Evolutionary conservation across 2,113 vertebrate genomes (phyloP), one percentile per base, ranked within the genome.

Genomic region (Gnathonemus echidnorhynchus): DNA sequence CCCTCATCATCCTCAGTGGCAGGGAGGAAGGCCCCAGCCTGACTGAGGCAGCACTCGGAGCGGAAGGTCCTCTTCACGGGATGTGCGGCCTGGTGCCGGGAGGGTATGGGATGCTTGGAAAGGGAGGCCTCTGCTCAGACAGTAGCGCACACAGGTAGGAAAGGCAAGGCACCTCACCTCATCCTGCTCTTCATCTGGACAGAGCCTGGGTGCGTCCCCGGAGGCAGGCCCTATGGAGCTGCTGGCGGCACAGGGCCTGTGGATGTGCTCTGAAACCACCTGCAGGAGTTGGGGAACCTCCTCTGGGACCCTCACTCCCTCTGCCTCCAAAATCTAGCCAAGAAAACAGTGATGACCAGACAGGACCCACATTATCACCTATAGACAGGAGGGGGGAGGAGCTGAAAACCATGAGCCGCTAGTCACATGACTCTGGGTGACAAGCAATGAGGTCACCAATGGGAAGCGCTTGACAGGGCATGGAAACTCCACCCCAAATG

Each of bases 21-120:
- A 4, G 95, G 95, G 42, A 96, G 94, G 92, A 96, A 95, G 89
- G 95, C 95, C 50, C 95, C 96, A 0, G 95, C 94, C 89, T 96
- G 93, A 80, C 95, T 95, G 88, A 96, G 94, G 92, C 95, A 96
- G 92, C 95, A 96, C 91, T 96, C 95, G 0, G 94, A 93, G 19
- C 94, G 93, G 0, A 91, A 80, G 88, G 92, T 94, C 0, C 94
- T 92, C 86, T 92, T 96, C 89, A 91, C 84, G 89, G 93, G 92
- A 74, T 90, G 88, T 88, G 86, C 88, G 1, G 80, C 74, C 92
- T 92, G 77, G 27, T 5, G 15, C 24, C 2, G 8, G 42, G 10
- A 89, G 58, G 35, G 80, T 27, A 50, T 27, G 45, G 27, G 58
- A 52, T n/a, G 39, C 48, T 86, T 56, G 89, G 56, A 84, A 6